phyloP scores from a whole-genome alignment of 2,888 invertebrate genomes.

The Bedellia somnulentella region DNA sequence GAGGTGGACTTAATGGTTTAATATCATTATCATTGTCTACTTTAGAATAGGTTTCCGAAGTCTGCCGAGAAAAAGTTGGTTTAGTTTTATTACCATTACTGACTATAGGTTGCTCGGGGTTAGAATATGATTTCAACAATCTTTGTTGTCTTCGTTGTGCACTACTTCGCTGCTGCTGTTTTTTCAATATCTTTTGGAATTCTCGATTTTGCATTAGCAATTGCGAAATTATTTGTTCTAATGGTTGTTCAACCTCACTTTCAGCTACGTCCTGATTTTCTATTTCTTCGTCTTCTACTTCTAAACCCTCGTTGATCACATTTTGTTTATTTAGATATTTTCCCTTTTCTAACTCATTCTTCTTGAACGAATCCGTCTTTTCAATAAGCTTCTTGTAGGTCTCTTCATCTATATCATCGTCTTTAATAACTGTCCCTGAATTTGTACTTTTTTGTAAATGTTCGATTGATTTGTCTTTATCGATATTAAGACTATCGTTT shows the following conservation, averaged over 20 bases:
- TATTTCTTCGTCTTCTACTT: constrained; percentile 29
- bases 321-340: constrained; percentile 52
- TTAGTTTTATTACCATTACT: constrained; percentile 24
- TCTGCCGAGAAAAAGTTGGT: constrained; percentile 35
- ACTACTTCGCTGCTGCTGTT: constrained; percentile 65
- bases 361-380: constrained; percentile 57
- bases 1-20: constrained; percentile 15
- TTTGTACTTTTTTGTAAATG: constrained; percentile 15
- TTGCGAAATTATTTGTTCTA: constrained; percentile 80
- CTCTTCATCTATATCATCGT: constrained; percentile 48
- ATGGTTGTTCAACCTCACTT: constrained; percentile 56
- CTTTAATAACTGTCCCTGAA: constrained; percentile 35
- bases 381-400: constrained; percentile 49
- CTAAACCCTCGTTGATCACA: constrained; percentile 45
- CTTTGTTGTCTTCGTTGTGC: constrained; percentile 58
- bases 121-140: constrained; percentile 54
- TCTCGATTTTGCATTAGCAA: constrained; percentile 81
- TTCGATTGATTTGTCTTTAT: constrained; percentile 17
- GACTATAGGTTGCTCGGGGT: constrained; percentile 46
- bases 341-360: constrained; percentile 51
- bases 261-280: constrained; percentile 24
- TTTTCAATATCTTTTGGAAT: constrained; percentile 76
- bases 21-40: constrained; percentile 16
- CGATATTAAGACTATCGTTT: constrained; percentile 60
- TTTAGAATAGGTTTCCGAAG: constrained; percentile 29